Conservation (phyloP, 2,888 invertebrate genomes). For the Asteroscopus sphinx region DNA sequence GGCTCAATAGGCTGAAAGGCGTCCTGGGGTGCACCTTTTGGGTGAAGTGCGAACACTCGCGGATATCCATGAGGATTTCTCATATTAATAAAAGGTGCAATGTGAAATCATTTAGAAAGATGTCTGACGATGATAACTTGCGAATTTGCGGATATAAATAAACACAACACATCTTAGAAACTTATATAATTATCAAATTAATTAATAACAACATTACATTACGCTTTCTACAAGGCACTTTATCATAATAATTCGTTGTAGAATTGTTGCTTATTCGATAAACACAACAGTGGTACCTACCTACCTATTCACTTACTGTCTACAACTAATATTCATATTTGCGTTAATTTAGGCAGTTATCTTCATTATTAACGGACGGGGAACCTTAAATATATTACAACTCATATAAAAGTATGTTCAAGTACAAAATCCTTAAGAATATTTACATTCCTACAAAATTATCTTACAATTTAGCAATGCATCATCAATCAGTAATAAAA, state of each 20-base stretch:
- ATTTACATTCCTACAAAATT: conserved; percentile 54
- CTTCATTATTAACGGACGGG: conserved; percentile 26
- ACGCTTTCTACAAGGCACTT: conserved; percentile 65
- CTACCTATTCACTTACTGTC: too few relatives aligned
- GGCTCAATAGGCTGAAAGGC: too few relatives aligned
- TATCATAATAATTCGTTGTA: conserved; percentile 52
- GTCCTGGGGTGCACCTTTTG: too few relatives aligned
- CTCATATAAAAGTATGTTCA: conserved; percentile 39
- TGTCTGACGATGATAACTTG: not conserved
- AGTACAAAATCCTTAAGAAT: conserved; percentile 39
- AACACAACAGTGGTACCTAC: conserved; percentile 9
- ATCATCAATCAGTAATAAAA: conserved; percentile 34
- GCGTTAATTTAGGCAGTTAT: conserved; percentile 19
- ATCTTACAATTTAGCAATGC: conserved; percentile 35
- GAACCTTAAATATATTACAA: conserved; percentile 49
- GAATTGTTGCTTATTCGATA: conserved; percentile 49
- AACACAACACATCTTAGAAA: conserved; percentile 37
- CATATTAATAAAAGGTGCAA: too few relatives aligned
- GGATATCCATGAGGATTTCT: too few relatives aligned
- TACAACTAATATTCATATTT: conserved; percentile 5
- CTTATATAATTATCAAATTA: conserved; percentile 55
- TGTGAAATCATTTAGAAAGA: too few relatives aligned
- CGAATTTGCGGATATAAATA: conserved; percentile 8
- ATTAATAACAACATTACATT: conserved; percentile 56
- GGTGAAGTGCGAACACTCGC: too few relatives aligned